phyloP scores from a whole-genome alignment of 2,797 vertebrate species.

The Chanos chanos region DNA sequence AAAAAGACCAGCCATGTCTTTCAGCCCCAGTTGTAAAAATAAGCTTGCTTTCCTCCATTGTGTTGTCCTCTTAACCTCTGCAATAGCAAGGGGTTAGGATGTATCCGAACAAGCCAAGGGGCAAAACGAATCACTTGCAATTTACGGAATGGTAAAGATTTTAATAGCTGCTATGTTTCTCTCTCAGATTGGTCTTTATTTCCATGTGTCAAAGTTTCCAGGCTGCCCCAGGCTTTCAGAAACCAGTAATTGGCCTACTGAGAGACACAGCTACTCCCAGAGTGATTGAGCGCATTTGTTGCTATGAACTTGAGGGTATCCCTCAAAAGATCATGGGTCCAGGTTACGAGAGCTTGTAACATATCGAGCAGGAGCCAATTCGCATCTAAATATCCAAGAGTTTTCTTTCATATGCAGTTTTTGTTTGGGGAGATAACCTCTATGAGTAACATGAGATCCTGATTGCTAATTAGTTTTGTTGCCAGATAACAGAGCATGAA shows the following conservation, averaged over 20 bases:
- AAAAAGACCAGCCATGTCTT: conserved; percentile 64
- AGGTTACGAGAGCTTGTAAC: conserved; percentile 71
- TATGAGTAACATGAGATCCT: conserved; percentile 56
- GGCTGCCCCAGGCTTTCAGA: conserved; percentile 73
- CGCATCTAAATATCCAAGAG: conserved; percentile 56
- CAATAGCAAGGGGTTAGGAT: conserved; percentile 75
- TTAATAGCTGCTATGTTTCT: conserved; percentile 81
- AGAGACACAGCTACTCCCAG: conserved; percentile 73
- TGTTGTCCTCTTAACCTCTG: conserved; percentile 68
- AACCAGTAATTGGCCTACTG: conserved; percentile 82
- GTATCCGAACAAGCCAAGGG: conserved; percentile 77
- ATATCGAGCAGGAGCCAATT: conserved; percentile 71
- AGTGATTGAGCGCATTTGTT: conserved; percentile 80
- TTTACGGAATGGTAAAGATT: conserved; percentile 84
- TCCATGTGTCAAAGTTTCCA: conserved; percentile 82
- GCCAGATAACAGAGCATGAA: conserved; percentile 61
- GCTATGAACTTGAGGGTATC: conserved; percentile 78
- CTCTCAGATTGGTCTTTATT: conserved; percentile 80
- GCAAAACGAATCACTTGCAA: conserved; percentile 83
- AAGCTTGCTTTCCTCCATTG: conserved; percentile 72
- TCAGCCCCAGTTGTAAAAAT: conserved; percentile 74
- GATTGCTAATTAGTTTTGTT: conserved; percentile 68
- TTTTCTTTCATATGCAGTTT: conserved; percentile 61
- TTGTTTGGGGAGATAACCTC: conserved; percentile 68
- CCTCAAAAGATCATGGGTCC: conserved; percentile 74